Conservation (phyloP, 1,140 invertebrate genomes). For the Vanessa tameamea region DNA sequence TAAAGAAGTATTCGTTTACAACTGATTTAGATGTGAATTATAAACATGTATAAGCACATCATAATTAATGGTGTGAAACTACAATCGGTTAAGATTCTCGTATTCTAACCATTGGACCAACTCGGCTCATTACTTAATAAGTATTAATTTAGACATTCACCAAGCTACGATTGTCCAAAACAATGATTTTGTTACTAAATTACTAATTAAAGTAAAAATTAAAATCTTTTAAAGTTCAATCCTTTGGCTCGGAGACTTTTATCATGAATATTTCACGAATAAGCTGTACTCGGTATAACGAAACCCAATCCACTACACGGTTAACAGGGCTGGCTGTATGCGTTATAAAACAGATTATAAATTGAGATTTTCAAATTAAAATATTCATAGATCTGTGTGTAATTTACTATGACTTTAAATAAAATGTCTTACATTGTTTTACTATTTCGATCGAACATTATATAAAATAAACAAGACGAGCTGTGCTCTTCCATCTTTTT, state of each 20-base stretch:
- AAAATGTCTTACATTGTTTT: no score
- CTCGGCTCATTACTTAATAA: no score
- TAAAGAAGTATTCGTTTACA: no score
- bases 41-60: no score
- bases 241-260: conserved; percentile 23
- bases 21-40: no score
- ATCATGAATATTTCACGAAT: conserved; percentile 25
- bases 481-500: no score
- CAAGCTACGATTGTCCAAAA: not conserved
- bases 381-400: not conserved
- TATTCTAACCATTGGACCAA: no score
- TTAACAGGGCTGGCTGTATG: not conserved
- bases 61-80: no score
- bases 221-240: not conserved
- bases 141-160: not conserved
- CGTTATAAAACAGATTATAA: not conserved
- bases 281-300: conserved; percentile 25
- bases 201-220: not conserved
- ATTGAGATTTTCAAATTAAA: not conserved
- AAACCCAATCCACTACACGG: not conserved
- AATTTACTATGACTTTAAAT: no score
- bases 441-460: no score
- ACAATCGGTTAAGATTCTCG: no score
- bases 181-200: not conserved
- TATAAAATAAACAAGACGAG: no score